Conservation (phyloP, 1,140 invertebrate genomes). For the Eumeta japonica region DNA sequence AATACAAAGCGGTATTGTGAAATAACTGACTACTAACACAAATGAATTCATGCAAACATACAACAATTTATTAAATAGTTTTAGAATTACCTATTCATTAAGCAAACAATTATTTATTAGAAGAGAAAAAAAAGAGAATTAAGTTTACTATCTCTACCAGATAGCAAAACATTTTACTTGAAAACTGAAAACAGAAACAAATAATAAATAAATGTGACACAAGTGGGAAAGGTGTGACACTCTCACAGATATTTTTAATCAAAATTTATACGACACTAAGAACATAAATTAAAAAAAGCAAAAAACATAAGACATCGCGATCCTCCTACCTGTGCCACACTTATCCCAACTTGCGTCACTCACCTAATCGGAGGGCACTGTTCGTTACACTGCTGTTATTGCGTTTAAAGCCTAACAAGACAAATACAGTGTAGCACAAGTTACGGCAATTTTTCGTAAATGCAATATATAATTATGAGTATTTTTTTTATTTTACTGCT, state of each 20-base stretch:
- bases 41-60: no score
- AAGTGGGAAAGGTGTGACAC: conserved; percentile 56
- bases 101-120: neutral
- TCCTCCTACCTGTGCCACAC: conserved; percentile 56
- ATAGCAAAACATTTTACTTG: neutral
- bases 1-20: no score
- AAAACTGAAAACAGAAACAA: conserved; percentile 1
- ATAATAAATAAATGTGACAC: conserved; percentile 36
- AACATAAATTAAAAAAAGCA: conserved; percentile 11
- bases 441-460: no score
- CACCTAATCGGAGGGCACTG: no score
- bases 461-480: no score
- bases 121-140: neutral
- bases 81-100: no score
- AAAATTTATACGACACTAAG: conserved; percentile 11
- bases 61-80: no score
- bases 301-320: conserved; percentile 12
- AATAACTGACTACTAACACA: no score
- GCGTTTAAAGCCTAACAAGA: no score
- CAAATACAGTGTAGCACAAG: no score
- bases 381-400: no score
- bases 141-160: neutral
- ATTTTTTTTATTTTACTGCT: no score
- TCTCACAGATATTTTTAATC: conserved; percentile 12
- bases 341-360: conserved; percentile 53